Evolutionary conservation across 2,888 invertebrate genomes (phyloP), one percentile per base, ranked within the genome.

Genomic region (Timandra comae): DNA sequence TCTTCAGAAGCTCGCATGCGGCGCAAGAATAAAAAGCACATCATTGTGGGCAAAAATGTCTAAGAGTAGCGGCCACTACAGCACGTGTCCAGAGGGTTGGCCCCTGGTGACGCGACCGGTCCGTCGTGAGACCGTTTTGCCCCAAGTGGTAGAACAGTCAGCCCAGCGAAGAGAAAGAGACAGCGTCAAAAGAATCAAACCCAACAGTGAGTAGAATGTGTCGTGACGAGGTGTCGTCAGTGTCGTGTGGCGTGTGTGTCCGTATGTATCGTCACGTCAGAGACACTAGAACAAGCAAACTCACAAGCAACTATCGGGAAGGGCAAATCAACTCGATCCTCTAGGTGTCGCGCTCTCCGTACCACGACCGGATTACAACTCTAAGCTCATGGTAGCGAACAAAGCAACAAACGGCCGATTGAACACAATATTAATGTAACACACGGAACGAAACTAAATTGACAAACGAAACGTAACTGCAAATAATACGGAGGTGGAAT

Each of bases 171-270:
- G 31, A 45, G 38, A 33, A 28, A 43, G 33, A 41, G 38, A 40
- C 20, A 34, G 39, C 41, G 29, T 37, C 31, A 44, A 43, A 29
- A 38, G 33, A 45, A 33, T 38, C 33, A 44, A 33, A 41, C 44
- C 37, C 33, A 36, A 43, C 43, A 28, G 35, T 38, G 43, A 44
- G 33, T 41, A 16, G 16, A 45, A 46, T 41, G 48, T 48, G 32
- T 37, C 23, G 48, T 38, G 28, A 7, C 19, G 27, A 16, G 26
- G 39, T 46, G 54, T 56, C 57, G 60, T 37, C 29, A 41, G 42
- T 51, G 44, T 31, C 37, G 30, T 28, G 31, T 42, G 52, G 51
- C 50, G 57, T 52, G 53, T 52, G 57, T 59, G 52, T 39, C 43
- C 36, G 39, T 43, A 36, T 42, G 55, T 39, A 30, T n/a, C n/a